Evolutionary conservation across 2,113 vertebrate genomes (phyloP), one percentile per base, ranked within the genome.

Genomic region (Neodontobutis hainanensis): DNA sequence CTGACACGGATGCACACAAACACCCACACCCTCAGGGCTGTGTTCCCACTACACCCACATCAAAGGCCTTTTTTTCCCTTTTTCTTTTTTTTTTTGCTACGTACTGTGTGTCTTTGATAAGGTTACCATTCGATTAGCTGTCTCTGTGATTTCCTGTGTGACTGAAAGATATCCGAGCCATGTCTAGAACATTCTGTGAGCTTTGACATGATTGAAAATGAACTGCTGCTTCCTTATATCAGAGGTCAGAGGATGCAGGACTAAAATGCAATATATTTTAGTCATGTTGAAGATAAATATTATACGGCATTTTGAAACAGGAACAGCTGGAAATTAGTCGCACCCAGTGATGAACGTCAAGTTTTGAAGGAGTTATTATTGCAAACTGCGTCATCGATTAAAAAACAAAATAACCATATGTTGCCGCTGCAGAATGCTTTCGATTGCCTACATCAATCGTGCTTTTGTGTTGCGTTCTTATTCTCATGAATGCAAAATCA

Each of bases 71-170:
- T 15, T 57, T 35, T 64, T 36, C 32, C 51, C 34, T 67, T 58
- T 80, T 68, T 77, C 67, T 70, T 52, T 66, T 65, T 46, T 46
- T 44, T 19, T 40, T 42, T 43, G 56, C 56, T 2, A 11, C 56
- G 44, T 58, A 73, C 82, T 72, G 72, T 14, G 11, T 43, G 64
- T 70, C 70, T 59, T 10, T 65, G 67, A 73, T 74, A 63, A 68
- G 61, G 43, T 70, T 61, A 65, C 61, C 68, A 76, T 75, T 66
- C 44, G 59, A 75, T 80, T 73, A 19, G 35, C 11, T 61, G 15
- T 82, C 35, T 38, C 68, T 32, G 46, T 10, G 32, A 40, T 68
- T 71, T 52, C 10, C 58, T 52, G 55, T 57, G 27, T 51, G 11
- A 46, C 44, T 0, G 11, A 68, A 7, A 68, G 35, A 64, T 43